phyloP scores from a whole-genome alignment of 1,140 invertebrate species.

The Cephus cinctus region DNA sequence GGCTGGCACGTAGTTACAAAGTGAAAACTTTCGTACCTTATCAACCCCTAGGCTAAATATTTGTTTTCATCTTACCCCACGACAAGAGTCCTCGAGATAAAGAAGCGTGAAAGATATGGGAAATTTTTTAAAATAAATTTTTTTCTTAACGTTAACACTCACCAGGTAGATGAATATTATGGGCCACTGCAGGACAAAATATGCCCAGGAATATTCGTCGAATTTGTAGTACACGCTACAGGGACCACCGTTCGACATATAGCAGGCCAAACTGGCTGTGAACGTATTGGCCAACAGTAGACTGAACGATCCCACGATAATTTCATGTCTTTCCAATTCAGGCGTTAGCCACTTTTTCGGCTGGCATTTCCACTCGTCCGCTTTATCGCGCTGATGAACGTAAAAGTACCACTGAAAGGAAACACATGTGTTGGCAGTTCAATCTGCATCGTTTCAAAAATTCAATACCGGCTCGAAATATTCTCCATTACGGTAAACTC shows the following conservation, averaged over 20 bases:
- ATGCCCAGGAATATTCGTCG: conserved; percentile 64
- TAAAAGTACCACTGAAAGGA: conserved; percentile 69
- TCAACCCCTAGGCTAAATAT: too few species aligned
- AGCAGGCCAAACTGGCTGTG: conserved; percentile 63
- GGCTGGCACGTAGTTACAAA: too few species aligned
- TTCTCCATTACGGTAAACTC: conserved; percentile 21
- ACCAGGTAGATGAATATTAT: conserved; percentile 66
- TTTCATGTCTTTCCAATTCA: conserved; percentile 68
- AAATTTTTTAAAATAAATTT: neutral
- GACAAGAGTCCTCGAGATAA: too few species aligned
- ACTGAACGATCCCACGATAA: conserved; percentile 63
- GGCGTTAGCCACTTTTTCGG: conserved; percentile 67
- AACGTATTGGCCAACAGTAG: conserved; percentile 58
- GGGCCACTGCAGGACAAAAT: conserved; percentile 66
- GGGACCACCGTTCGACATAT: conserved; percentile 67
- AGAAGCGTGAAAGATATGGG: neutral
- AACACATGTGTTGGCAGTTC: neutral
- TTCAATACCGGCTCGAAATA: conserved; percentile 16
- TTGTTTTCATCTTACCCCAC: too few species aligned
- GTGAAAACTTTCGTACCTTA: too few species aligned
- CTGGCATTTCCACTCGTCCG: conserved; percentile 75
- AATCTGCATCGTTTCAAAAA: too few species aligned
- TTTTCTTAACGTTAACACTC: conserved; percentile 25
- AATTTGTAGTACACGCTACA: conserved; percentile 66
- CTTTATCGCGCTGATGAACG: conserved; percentile 57